Evolutionary conservation across 2,797 vertebrate species (phyloP), one percentile per base, ranked within the genome.

Genomic region (Myotis vivesi): DNA sequence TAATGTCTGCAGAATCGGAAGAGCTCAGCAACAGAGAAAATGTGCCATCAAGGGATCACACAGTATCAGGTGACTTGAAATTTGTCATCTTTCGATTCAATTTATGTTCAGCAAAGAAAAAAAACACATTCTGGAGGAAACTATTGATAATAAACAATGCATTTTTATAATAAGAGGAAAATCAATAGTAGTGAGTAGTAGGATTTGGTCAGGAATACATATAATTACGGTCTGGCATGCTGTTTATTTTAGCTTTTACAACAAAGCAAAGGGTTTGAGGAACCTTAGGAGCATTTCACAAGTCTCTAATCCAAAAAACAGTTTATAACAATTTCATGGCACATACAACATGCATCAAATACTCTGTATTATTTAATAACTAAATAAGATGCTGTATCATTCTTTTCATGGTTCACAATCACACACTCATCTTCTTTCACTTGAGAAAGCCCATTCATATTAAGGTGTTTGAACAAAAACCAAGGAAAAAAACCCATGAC

Each of bases 221-320:
- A 95, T 71, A 98, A 25, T 57, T 94, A 92, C 3, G 95, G 28
- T 75, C 94, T 95, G 91, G 79, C 95, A 98, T 91, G 97, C 95
- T 94, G 90, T 87, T 97, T 79, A 95, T 87, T 97, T 96, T 28
- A 97, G 94, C 95, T 97, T 97, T 98, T 97, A 97, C 44, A 98
- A 75, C 83, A 98, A 96, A n/a, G 25, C 57, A 86, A 87, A 97
- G n/a, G 87, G 83, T 96, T 91, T 94, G 73, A 77, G 3, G 77
- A 96, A 86, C 87, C 95, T 72, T 89, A 92, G 76, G 59, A 95
- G 57, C 96, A 91, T 93, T 93, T 94, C 59, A 95, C 30, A 94
- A 91, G 71, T 96, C 92, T 94, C 95, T 93, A 77, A 84, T 73
- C 97, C 91, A 73, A 89, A 95, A 51, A 92, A 71, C 64, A 96